Conservation (phyloP, 2,113 vertebrate genomes). For the Crotophaga sulcirostris region DNA sequence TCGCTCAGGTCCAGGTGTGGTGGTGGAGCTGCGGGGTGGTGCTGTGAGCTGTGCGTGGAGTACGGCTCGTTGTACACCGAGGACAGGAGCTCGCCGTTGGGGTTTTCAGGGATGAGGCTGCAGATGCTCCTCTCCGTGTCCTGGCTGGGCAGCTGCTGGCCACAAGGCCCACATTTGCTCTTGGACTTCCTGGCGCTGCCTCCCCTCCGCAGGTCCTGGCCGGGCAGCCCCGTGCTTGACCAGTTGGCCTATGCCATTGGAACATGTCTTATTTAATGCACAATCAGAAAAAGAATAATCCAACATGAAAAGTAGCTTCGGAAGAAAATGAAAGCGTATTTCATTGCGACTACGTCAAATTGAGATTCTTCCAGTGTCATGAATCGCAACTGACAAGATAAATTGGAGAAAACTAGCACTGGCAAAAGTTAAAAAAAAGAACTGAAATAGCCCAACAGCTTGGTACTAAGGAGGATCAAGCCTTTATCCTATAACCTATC, state of each 20-base stretch:
- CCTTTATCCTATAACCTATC: background rate
- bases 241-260: background rate
- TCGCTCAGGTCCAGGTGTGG: constrained; percentile 45
- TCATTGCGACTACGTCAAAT: background rate
- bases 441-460: background rate
- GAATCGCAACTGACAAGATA: background rate
- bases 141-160: constrained; percentile 44
- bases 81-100: constrained; percentile 34
- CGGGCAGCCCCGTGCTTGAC: background rate
- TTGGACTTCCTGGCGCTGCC: constrained; percentile 79
- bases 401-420: background rate
- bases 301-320: background rate
- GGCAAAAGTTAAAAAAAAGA: background rate
- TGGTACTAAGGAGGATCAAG: background rate
- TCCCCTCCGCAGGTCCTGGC: constrained; percentile 63
- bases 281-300: background rate
- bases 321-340: background rate
- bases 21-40: background rate
- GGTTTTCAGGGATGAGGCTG: background rate
- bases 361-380: background rate
- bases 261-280: background rate
- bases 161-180: constrained; percentile 53
- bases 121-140: background rate
- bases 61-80: constrained; percentile 84
- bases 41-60: background rate